Evolutionary conservation across 1,140 invertebrate species (phyloP).

Genomic region (Heliconius eleuchia): DNA sequence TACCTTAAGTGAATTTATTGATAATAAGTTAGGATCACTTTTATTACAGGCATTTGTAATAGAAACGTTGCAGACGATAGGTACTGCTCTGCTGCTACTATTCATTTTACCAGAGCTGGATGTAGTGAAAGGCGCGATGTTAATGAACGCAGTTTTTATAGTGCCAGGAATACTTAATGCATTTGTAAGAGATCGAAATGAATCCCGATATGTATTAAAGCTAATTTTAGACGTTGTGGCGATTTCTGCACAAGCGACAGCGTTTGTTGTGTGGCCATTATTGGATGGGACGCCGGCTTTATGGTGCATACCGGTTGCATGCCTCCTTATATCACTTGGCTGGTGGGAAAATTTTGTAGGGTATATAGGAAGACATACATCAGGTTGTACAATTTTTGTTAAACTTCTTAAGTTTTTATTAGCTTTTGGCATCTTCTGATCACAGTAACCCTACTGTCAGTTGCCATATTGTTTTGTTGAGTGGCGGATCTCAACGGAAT

Average conservation of each 20-base stretch:
- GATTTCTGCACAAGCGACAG: slow-evolving; percentile 91
- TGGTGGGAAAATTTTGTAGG: slow-evolving; percentile 99
- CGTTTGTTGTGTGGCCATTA: slow-evolving; percentile 94
- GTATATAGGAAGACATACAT: slow-evolving; percentile 47
- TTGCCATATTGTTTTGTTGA: too few relatives aligned
- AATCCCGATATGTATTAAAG: slow-evolving; percentile 87
- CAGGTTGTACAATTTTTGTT: slow-evolving; percentile 41
- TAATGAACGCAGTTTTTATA: slow-evolving; percentile 95
- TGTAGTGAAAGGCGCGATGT: slow-evolving; percentile 94
- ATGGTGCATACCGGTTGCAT: slow-evolving; percentile 91
- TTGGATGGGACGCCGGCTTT: slow-evolving; percentile 84
- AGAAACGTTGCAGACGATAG: slow-evolving; percentile 93
- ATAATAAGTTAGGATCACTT: background rate
- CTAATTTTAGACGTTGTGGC: slow-evolving; percentile 90
- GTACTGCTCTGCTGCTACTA: slow-evolving; percentile 91
- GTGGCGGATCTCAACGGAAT: too few relatives aligned
- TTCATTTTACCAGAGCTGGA: slow-evolving; percentile 94
- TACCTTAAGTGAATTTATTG: background rate
- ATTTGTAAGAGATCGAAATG: slow-evolving; percentile 88
- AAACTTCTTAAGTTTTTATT: background rate
- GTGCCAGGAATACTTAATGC: slow-evolving; percentile 88
- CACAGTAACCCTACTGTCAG: too few relatives aligned
- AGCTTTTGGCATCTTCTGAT: background rate
- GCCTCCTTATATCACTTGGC: slow-evolving; percentile 92
- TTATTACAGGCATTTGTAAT: slow-evolving; percentile 85